Base-by-base conservation (phyloP, 2,113 vertebrate species). In the Drymodes brunneopygia region DNA sequence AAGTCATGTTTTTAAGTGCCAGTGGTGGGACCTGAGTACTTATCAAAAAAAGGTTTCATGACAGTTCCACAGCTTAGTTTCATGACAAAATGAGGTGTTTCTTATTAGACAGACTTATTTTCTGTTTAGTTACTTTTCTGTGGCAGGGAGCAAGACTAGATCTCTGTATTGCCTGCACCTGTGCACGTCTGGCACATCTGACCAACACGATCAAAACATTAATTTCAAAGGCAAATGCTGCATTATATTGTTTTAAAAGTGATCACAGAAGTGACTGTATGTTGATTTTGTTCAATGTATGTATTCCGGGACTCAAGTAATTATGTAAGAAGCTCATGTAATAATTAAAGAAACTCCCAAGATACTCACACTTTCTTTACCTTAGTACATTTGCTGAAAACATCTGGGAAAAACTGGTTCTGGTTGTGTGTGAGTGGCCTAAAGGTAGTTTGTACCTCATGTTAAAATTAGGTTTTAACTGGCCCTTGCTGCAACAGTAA, bases 351-450 rank as follows among this genome's bases (percentile, higher is more conserved):
- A 48, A 70, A 48, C n/a, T 72, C 12, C 66, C 38, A 69, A 73
- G 13, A 57, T 88, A 98, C 98, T 98, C 93, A 98, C 97, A 98
- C 95, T 95, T 98, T 98, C 91, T 98, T 96, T 31, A 98, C 96
- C 18, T 97, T 94, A 69, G 96, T 83, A 61, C 97, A 98, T 44
- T 97, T 97, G 31, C 93, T 97, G 97, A 98, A 98, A 97, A 97
- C 91, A 85, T 97, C 98, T 54, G 98, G 95, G 96, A 98, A 96
- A 70, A 73, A 97, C 81, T 50, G 86, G 64, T 98, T 98, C 81
- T 97, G 69, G 61, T 98, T 98, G 92, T 96, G 96, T 94, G 86
- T 98, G 42, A 98, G 97, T 36, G 98, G 98, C 95, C 98, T 98
- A 95, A 90, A 97, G 67, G 83, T 58, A 50, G 71, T 24, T 93